A percentile compares a stretch with the other conserved stretches of the same genome.
phyloP scores from a whole-genome alignment of 2,797 vertebrate species.

The Danio kyathit region DNA sequence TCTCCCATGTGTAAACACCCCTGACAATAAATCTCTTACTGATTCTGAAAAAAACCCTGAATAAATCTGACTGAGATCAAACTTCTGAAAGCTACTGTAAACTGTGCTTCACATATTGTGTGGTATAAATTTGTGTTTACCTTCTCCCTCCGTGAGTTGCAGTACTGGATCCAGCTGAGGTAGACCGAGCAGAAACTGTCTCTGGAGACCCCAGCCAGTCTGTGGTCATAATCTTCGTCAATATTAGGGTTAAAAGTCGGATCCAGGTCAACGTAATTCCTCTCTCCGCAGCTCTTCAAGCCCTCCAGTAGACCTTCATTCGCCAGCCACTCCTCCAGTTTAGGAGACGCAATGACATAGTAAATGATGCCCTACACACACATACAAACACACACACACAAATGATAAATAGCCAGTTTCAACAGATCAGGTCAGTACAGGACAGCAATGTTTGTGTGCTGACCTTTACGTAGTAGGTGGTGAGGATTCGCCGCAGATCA shows the following conservation, averaged over 20 bases:
- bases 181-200: slow-evolving; percentile 97
- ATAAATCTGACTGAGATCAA: not conserved
- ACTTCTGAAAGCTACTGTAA: not conserved
- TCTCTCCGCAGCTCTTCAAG: slow-evolving; percentile 87
- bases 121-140: slow-evolving; percentile 66
- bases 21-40: too few species aligned
- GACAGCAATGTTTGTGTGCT: slow-evolving; percentile 18
- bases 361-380: slow-evolving; percentile 92
- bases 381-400: not conserved
- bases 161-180: slow-evolving; percentile 97
- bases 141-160: slow-evolving; percentile 91
- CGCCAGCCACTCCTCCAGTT: slow-evolving; percentile 95
- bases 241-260: slow-evolving; percentile 99
- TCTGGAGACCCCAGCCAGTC: slow-evolving; percentile 93
- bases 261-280: slow-evolving; percentile 96
- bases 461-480: slow-evolving; percentile 98
- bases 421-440: not conserved
- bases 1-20: too few species aligned
- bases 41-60: too few species aligned
- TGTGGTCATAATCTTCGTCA: slow-evolving; percentile 97
- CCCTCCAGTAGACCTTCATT: slow-evolving; percentile 97
- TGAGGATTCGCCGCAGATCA: slow-evolving; percentile 95
- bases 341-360: slow-evolving; percentile 91
- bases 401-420: not conserved
- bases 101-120: not conserved